Percentiles rank a stretch among this genome's conserved stretches.
Conservation (phyloP, 2,888 invertebrate genomes). For the Cheilosia urbana region DNA sequence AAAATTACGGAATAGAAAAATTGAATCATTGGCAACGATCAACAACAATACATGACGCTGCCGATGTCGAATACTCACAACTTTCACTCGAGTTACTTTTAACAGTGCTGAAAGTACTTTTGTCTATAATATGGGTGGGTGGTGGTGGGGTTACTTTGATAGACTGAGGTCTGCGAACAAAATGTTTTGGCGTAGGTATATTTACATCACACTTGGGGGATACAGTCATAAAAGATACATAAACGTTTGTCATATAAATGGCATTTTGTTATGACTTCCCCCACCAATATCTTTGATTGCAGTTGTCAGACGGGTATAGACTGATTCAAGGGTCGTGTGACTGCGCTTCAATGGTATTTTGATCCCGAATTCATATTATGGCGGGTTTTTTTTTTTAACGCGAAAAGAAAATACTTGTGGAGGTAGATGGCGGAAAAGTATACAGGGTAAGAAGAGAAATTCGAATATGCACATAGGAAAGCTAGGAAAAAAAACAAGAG, state of each 20-base stretch:
- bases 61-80: constrained; percentile 23
- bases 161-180: constrained; percentile 7
- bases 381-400: constrained; percentile 22
- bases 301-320: constrained; percentile 4
- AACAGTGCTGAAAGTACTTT: constrained; percentile 17
- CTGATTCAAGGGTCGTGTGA: constrained; percentile 15
- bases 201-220: constrained; percentile 35
- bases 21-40: constrained; percentile 34
- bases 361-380: constrained; percentile 27
- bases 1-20: constrained; percentile 27
- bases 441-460: not conserved
- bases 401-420: constrained; percentile 10
- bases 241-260: not conserved
- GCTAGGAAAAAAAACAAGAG: not conserved
- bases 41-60: constrained; percentile 4
- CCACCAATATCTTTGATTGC: constrained; percentile 27
- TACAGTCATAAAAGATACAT: not conserved
- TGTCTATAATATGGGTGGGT: not conserved
- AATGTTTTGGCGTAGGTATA: constrained; percentile 28
- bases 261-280: not conserved
- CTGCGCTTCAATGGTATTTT: constrained; percentile 22
- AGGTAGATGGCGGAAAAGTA: not conserved
- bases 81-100: constrained; percentile 50
- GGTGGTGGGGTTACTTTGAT: not conserved
- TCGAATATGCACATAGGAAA: not conserved